Evolutionary conservation across 2,113 vertebrate species (phyloP).

Genomic region (Anoura caudifer): DNA sequence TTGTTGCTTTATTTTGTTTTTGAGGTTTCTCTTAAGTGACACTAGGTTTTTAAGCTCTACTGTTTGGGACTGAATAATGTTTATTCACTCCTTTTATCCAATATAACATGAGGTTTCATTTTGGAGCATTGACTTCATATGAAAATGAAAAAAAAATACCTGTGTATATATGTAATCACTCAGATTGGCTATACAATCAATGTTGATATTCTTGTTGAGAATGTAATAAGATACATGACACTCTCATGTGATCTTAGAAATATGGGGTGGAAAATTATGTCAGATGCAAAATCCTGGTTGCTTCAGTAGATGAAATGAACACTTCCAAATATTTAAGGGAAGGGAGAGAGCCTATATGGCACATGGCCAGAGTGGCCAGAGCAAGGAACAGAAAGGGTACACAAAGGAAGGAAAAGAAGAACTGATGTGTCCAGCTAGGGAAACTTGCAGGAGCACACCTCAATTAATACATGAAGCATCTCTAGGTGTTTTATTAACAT

Average conservation of each 20-base stretch:
- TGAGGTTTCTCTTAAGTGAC: too few relatives aligned
- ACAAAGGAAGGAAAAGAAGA: background rate
- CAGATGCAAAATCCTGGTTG: background rate
- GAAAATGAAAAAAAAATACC: background rate
- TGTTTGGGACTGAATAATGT: background rate
- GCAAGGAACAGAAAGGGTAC: background rate
- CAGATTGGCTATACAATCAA: background rate
- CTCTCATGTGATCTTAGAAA: background rate
- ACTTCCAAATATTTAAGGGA: background rate
- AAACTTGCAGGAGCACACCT: background rate
- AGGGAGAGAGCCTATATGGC: background rate
- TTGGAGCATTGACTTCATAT: background rate
- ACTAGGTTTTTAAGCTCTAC: background rate
- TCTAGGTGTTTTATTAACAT: background rate
- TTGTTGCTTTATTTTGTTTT: background rate
- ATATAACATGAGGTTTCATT: background rate
- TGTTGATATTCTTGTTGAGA: background rate
- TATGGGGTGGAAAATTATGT: background rate
- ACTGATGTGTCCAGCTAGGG: background rate
- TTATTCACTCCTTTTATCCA: conserved; percentile 1
- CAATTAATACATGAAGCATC: background rate
- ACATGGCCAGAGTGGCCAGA: background rate
- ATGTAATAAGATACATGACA: background rate
- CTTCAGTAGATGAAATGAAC: background rate
- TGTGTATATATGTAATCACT: background rate